phyloP scores from a whole-genome alignment of 2,797 vertebrate genomes.

The Paedocypris micromegethes region DNA sequence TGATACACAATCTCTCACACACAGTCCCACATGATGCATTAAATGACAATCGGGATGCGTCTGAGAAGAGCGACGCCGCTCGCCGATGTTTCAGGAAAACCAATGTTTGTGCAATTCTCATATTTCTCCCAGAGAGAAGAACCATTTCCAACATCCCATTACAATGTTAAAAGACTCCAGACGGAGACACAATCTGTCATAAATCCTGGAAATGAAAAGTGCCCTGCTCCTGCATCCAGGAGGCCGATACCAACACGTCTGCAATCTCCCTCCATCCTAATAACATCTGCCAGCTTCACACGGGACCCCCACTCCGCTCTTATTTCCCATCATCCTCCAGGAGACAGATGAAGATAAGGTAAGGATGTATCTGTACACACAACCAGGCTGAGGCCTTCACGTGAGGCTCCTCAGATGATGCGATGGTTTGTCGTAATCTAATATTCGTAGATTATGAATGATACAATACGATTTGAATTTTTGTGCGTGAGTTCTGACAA shows the following conservation, averaged over 20 bases:
- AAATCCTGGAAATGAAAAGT: conserved; percentile 44
- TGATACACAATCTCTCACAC: not conserved
- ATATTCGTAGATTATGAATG: too few relatives aligned
- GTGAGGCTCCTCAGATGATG: too few relatives aligned
- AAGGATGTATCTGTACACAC: too few relatives aligned
- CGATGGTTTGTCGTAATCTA: too few relatives aligned
- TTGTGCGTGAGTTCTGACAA: too few relatives aligned
- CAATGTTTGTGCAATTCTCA: conserved; percentile 29
- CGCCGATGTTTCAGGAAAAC: conserved; percentile 13
- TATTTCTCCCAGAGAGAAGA: conserved; percentile 30
- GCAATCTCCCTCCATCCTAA: conserved; percentile 27
- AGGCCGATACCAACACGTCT: conserved; percentile 28
- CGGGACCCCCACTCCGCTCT: not conserved
- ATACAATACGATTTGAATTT: too few relatives aligned
- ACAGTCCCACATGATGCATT: not conserved
- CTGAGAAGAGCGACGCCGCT: conserved; percentile 12
- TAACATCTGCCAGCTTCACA: conserved; percentile 25
- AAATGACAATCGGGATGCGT: conserved; percentile 5
- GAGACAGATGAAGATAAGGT: too few relatives aligned
- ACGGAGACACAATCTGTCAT: conserved; percentile 26
- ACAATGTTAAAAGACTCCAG: conserved; percentile 16
- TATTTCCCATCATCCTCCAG: too few relatives aligned
- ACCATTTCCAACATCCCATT: conserved; percentile 20
- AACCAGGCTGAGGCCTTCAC: too few relatives aligned
- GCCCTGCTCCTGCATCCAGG: not conserved